Percentiles rank a stretch among this genome's conserved stretches.
phyloP scores from a whole-genome alignment of 1,140 invertebrate species.

The Mamestra configurata region DNA sequence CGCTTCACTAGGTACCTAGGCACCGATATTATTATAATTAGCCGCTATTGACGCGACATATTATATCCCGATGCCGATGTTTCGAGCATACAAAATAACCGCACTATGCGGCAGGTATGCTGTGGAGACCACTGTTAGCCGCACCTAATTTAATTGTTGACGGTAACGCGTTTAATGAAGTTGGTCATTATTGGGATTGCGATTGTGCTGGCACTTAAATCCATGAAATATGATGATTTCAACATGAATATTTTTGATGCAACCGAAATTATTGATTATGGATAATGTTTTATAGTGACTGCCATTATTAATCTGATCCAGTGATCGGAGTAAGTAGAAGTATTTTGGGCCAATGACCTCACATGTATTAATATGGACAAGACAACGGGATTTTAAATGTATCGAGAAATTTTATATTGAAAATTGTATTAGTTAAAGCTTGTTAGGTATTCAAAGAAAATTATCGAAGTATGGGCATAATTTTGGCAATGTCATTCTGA shows the following conservation, averaged over 20 bases:
- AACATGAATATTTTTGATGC: neutral
- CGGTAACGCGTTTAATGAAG: slow-evolving; percentile 16
- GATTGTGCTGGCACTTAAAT: slow-evolving; percentile 9
- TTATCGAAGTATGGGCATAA: no score
- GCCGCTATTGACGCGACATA: neutral
- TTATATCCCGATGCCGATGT: slow-evolving; percentile 3
- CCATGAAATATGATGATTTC: slow-evolving; percentile 4
- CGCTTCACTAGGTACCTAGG: neutral
- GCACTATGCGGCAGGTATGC: slow-evolving; percentile 56
- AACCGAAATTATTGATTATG: no score
- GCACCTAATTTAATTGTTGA: slow-evolving; percentile 58
- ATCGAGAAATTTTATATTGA: no score
- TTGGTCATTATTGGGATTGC: slow-evolving; percentile 30
- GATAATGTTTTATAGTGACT: no score
- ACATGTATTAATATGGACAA: no score
- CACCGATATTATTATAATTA: slow-evolving; percentile 26
- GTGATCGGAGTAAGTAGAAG: no score
- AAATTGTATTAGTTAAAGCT: no score
- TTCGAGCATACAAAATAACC: slow-evolving; percentile 59
- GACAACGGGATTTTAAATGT: no score
- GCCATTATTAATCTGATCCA: no score
- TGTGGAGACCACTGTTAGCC: slow-evolving; percentile 54
- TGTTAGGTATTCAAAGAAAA: no score
- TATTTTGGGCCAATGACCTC: no score
- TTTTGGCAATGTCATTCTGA: no score